phyloP scores from a whole-genome alignment of 1,140 invertebrate species.

The Elysia chlorotica region DNA sequence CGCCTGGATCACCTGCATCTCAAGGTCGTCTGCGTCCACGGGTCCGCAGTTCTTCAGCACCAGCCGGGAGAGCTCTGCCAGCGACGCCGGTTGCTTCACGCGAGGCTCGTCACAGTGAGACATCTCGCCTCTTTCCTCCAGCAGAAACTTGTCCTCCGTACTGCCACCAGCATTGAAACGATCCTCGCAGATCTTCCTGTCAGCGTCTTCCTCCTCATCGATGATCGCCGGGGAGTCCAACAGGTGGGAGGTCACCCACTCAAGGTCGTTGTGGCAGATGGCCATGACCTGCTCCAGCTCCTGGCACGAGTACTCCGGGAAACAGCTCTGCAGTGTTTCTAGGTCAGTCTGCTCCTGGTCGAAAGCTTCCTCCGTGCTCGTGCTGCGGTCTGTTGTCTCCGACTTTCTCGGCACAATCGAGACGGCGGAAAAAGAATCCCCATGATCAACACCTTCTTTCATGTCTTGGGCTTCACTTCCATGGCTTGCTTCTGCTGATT shows the following conservation, averaged over 20 bases:
- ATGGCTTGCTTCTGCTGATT: neutral
- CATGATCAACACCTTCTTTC: too few species aligned
- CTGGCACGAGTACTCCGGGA: slow-evolving; percentile 19
- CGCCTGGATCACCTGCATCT: slow-evolving; percentile 11
- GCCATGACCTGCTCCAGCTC: slow-evolving; percentile 13
- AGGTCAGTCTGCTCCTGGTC: slow-evolving; percentile 11
- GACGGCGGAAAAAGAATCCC: too few species aligned
- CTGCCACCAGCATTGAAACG: too few species aligned
- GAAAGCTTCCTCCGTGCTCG: slow-evolving; percentile 15
- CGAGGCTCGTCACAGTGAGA: slow-evolving; percentile 3
- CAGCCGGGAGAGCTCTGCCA: neutral
- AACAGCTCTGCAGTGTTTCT: slow-evolving; percentile 20
- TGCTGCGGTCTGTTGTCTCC: slow-evolving; percentile 5
- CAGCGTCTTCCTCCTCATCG: slow-evolving; percentile 2
- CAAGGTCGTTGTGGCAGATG: slow-evolving; percentile 16
- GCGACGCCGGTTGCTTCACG: neutral
- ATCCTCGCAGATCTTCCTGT: too few species aligned
- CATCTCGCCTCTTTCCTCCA: too few species aligned
- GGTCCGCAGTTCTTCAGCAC: neutral
- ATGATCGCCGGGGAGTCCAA: slow-evolving; percentile 3
- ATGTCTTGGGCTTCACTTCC: too few species aligned
- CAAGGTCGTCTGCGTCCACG: slow-evolving; percentile 15
- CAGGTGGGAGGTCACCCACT: slow-evolving; percentile 20
- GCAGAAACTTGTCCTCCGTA: too few species aligned
- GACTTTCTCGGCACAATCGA: neutral